Evolutionary conservation across 2,797 vertebrate species (phyloP), one percentile per base, ranked within the genome.

Genomic region (Pteronotus mesoamericanus): DNA sequence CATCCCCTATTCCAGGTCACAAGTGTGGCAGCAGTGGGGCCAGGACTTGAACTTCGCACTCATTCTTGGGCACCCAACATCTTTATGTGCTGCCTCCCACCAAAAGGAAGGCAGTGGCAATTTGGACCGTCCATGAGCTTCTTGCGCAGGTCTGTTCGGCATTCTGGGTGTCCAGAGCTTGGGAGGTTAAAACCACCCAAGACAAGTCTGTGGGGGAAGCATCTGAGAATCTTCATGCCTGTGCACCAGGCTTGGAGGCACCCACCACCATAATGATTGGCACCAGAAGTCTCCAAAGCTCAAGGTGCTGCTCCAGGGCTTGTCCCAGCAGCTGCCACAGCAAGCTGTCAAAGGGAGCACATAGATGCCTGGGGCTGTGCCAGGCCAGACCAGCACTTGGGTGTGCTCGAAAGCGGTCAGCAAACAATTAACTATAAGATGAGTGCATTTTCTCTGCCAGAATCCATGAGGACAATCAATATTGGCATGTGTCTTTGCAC

Each of bases 371-470:
- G 86, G 46, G 95, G 53, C 78, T 42, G 2, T 46, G 86, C 61
- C 91, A 91, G 80, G 74, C 44, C 74, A 84, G 64, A 83, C 69
- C 86, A 80, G 88, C 2, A 6, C 84, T 95, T 66, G 51, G 69
- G 32, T 53, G 61, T 12, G 9, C 75, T 8, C 1, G 6, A 12
- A 95, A 57, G 77, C 75, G 86, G 91, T 92, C 78, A 9, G 59
- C 64, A 80, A 89, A 44, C 46, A 94, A 39, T 94, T 95, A 91
- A 61, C 53, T 74, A 10, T 77, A 59, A 97, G 84, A 87, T 80
- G 55, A 97, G 84, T 87, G 53, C 29, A 48, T 85, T 74, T 59
- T 61, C 55, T 86, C n/a, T 95, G 87, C 94, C 91, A 97, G 89
- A 96, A 95, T 53, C 93, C 82, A 79, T 68, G 77, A 95, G 24